These are phyloP conservation scores for Sturnira hondurensis DNA, from an alignment of 2,113 vertebrate genomes.

Conservation along the genomic window DNA sequence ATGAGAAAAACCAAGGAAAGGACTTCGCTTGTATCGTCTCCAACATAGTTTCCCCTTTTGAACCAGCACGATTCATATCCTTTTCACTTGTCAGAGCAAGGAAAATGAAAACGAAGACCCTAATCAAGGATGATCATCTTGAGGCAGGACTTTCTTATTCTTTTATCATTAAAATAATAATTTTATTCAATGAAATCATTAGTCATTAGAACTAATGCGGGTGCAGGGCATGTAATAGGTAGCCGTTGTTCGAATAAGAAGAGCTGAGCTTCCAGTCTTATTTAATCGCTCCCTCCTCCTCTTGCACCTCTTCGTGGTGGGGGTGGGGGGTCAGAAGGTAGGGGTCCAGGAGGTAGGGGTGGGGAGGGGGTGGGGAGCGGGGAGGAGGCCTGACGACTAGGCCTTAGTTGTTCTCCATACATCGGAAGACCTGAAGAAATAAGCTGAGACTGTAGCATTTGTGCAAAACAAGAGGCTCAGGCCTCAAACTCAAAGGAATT, in stretches of 20 bases:
- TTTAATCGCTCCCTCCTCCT: not conserved
- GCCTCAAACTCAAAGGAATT: not conserved
- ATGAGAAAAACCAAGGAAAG: not conserved
- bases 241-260: not conserved
- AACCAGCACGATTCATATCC: not conserved
- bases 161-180: not conserved
- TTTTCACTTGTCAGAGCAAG: not conserved
- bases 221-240: not conserved
- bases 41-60: not conserved
- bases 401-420: not conserved
- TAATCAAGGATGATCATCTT: not conserved
- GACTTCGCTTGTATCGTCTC: not conserved
- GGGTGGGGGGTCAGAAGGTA: no score
- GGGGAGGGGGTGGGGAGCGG: not conserved
- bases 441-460: not conserved
- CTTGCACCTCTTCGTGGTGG: not conserved
- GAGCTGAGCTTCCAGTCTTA: not conserved
- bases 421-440: not conserved
- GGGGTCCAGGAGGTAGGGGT: not conserved
- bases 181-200: not conserved
- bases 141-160: not conserved
- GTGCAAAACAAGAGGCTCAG: not conserved
- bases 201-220: not conserved
- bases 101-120: not conserved
- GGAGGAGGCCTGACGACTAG: not conserved